Percentiles rank a stretch among this genome's conserved stretches.
These are phyloP conservation scores for Melanostigma gelatinosum DNA, from an alignment of 2,113 vertebrate species.

Conservation along the genomic window DNA sequence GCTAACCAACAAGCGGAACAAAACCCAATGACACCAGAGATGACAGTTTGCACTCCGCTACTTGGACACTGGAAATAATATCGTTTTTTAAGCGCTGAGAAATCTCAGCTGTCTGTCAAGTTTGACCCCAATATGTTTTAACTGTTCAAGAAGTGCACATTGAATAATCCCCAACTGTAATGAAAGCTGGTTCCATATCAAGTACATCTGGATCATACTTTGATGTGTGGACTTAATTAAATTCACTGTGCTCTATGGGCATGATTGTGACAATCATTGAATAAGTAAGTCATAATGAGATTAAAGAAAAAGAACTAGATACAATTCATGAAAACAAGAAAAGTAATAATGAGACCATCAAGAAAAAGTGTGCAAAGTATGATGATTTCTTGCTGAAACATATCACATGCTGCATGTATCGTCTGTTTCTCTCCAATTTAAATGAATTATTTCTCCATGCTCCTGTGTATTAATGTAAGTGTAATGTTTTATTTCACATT, in stretches of 20 bases:
- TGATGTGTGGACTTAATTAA: not conserved
- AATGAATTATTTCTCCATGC: not conserved
- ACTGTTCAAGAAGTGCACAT: not conserved
- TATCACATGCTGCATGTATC: not conserved
- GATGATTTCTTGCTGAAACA: not conserved
- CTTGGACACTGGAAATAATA: not conserved
- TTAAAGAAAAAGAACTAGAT: not conserved
- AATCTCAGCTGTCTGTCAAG: slow-evolving; percentile 5
- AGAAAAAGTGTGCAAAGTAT: not conserved
- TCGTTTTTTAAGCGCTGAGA: not conserved
- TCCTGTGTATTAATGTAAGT: not conserved
- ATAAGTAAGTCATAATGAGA: not conserved
- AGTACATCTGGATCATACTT: not conserved
- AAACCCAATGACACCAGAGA: not conserved
- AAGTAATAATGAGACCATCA: not conserved
- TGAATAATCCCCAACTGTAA: not conserved
- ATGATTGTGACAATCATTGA: not conserved
- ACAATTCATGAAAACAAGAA: too few species aligned
- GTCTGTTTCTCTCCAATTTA: not conserved
- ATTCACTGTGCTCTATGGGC: not conserved
- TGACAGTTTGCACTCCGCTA: not conserved
- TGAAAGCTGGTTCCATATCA: not conserved
- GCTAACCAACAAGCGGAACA: not conserved
- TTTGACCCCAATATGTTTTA: not conserved
- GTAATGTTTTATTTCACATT: not conserved